A percentile compares a stretch with the other conserved stretches of the same genome.
phyloP scores from a whole-genome alignment of 2,797 vertebrate species.

The Gymnodraco acuticeps region DNA sequence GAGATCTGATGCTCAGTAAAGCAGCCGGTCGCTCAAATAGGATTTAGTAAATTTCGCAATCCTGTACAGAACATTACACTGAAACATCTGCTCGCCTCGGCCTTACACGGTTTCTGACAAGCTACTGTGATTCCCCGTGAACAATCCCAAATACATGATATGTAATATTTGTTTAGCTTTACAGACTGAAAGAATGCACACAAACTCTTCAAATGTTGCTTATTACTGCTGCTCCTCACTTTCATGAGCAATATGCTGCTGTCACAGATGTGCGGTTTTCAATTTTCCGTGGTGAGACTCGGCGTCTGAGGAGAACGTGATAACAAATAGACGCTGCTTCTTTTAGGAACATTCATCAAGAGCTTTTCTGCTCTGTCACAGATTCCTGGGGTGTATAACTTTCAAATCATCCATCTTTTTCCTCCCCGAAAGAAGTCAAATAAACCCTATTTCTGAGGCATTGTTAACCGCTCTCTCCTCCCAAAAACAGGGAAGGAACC shows the following conservation, averaged over 20 bases:
- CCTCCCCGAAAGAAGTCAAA: background rate
- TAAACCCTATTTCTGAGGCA: conserved; percentile 17
- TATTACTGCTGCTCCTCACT: conserved; percentile 54
- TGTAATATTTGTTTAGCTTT: conserved; percentile 38
- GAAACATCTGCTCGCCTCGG: conserved; percentile 66
- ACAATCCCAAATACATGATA: conserved; percentile 59
- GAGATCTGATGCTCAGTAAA: conserved; percentile 43
- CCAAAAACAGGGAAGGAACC: conserved; percentile 44
- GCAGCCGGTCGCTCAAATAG: conserved; percentile 62
- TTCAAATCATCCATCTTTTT: conserved; percentile 44
- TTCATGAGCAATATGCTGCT: conserved; percentile 57
- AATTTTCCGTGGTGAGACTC: conserved; percentile 69
- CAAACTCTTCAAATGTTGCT: conserved; percentile 52
- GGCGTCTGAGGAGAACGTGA: conserved; percentile 62
- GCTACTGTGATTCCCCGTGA: conserved; percentile 63
- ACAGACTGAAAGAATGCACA: conserved; percentile 42
- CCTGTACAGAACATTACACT: conserved; percentile 65
- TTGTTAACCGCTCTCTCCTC: conserved; percentile 21
- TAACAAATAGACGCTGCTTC: conserved; percentile 65
- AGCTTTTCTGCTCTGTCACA: conserved; percentile 59
- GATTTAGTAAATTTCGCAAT: conserved; percentile 70
- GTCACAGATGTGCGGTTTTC: conserved; percentile 64
- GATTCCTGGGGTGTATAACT: conserved; percentile 42
- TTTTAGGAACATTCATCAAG: conserved; percentile 62
- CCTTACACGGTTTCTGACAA: conserved; percentile 62